phyloP scores from a whole-genome alignment of 2,888 invertebrate species.

The Amiota communis region DNA sequence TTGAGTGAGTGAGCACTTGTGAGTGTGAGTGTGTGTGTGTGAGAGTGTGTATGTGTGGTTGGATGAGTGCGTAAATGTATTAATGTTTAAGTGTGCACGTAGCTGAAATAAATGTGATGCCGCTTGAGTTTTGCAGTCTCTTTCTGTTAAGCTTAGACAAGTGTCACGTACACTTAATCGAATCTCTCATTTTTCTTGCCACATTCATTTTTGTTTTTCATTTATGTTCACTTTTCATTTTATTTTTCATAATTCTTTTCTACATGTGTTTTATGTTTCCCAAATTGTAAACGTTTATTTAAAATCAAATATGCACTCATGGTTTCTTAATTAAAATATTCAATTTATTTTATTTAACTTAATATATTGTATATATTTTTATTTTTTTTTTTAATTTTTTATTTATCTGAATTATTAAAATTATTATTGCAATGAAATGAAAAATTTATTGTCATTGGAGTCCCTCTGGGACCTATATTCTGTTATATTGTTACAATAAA shows the following conservation, averaged over 20 bases:
- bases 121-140: background rate
- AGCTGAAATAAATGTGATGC: background rate
- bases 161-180: slow-evolving; percentile 29
- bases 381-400: background rate
- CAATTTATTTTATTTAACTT: background rate
- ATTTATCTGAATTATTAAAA: no score
- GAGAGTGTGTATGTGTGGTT: background rate
- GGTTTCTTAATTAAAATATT: slow-evolving; percentile 18
- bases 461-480: no score
- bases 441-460: no score
- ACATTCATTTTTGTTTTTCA: background rate
- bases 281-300: slow-evolving; percentile 2
- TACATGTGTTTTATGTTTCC: background rate
- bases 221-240: no score
- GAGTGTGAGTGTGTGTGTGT: background rate
- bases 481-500: no score
- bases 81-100: background rate
- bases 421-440: no score
- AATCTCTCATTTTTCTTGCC: slow-evolving; percentile 15
- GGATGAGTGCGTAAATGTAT: background rate
- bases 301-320: slow-evolving; percentile 8
- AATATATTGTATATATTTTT: background rate
- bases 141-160: background rate
- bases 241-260: background rate
- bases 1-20: background rate